Conservation (phyloP, 2,888 invertebrate species). For the Subacronicta megacephala region DNA sequence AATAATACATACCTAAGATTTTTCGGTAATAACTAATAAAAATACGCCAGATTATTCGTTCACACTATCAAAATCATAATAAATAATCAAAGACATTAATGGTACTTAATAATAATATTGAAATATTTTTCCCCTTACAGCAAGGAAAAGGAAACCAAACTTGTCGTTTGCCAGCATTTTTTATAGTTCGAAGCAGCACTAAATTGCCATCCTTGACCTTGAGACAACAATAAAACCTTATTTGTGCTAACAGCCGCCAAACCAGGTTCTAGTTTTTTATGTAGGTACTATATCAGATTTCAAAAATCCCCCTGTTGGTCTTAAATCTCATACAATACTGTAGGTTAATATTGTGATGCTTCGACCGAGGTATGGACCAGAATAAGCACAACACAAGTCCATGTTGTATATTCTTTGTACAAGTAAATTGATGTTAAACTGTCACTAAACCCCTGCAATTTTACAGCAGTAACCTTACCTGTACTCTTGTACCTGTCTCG, state of each 20-base stretch:
- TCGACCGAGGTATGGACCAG: not conserved
- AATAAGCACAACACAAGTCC: not conserved
- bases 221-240: slow-evolving; percentile 52
- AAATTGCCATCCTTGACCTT: slow-evolving; percentile 44
- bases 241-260: slow-evolving; percentile 32
- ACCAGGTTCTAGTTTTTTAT: slow-evolving; percentile 36
- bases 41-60: too few relatives aligned
- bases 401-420: not conserved
- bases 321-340: slow-evolving; percentile 1
- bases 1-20: too few relatives aligned
- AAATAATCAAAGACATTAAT: too few relatives aligned
- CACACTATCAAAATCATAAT: too few relatives aligned
- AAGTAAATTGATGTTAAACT: not conserved
- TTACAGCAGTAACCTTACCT: slow-evolving; percentile 7
- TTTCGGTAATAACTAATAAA: too few relatives aligned
- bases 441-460: slow-evolving; percentile 21
- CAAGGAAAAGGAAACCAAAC: slow-evolving; percentile 8
- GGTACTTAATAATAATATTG: too few relatives aligned
- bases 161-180: slow-evolving; percentile 4
- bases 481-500: slow-evolving; percentile 46
- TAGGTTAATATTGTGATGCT: not conserved
- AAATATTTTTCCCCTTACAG: not conserved
- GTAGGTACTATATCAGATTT: slow-evolving; percentile 38
- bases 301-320: slow-evolving; percentile 10
- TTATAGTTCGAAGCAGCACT: slow-evolving; percentile 22